phyloP scores from a whole-genome alignment of 2,888 invertebrate genomes.

The Agonum fuliginosum region DNA sequence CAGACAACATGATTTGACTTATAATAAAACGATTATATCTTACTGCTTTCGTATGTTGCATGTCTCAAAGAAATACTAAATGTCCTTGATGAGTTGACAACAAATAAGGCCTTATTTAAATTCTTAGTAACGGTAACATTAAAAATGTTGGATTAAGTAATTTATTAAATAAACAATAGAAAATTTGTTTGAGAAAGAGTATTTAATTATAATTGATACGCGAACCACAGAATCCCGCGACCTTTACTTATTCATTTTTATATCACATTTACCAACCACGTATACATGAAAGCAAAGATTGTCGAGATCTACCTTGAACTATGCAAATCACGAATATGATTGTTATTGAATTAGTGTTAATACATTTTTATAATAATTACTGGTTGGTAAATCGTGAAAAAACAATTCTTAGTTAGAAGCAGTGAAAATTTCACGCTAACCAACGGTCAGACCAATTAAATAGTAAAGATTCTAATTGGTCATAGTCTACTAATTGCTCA shows the following conservation, averaged over 20 bases:
- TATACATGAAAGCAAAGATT: conserved; percentile 26
- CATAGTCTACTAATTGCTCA: conserved; percentile 51
- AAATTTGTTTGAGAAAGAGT: conserved; percentile 19
- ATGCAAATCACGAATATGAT: conserved; percentile 31
- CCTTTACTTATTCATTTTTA: conserved; percentile 30
- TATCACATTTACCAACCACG: conserved; percentile 35
- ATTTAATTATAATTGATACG: conserved; percentile 18
- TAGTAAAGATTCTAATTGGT: conserved; percentile 49
- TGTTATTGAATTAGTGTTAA: conserved; percentile 34
- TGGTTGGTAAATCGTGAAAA: background rate
- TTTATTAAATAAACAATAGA: conserved; percentile 8
- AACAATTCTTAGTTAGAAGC: background rate
- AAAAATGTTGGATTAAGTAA: conserved; percentile 1
- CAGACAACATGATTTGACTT: no score
- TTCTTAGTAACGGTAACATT: background rate
- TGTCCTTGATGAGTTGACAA: no score
- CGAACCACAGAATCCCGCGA: background rate
- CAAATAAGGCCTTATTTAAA: background rate
- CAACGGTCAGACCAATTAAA: conserved; percentile 52
- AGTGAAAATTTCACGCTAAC: conserved; percentile 16
- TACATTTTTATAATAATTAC: background rate
- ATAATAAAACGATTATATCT: conserved; percentile 28
- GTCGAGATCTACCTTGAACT: conserved; percentile 42
- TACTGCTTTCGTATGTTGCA: background rate
- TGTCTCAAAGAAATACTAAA: background rate